A percentile compares a stretch with the other conserved stretches of the same genome.
These are phyloP conservation scores for Mormyrus lacerda DNA, from an alignment of 2,113 vertebrate species.

Conservation along the genomic window DNA sequence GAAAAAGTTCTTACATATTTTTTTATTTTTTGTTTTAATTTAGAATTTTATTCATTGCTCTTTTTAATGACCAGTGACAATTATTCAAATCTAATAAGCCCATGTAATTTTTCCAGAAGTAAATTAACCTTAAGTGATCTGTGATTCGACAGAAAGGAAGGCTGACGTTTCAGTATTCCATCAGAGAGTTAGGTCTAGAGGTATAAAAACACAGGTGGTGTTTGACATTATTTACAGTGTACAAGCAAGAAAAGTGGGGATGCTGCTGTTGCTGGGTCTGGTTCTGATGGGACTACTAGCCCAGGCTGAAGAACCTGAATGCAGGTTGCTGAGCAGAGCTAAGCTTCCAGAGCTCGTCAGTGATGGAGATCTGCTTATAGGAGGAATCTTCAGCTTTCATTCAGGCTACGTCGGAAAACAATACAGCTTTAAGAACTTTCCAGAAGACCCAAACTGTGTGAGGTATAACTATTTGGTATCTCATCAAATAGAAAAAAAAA, in stretches of 20 bases:
- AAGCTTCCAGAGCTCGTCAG: conserved; percentile 21
- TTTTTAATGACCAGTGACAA: background rate
- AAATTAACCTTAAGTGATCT: background rate
- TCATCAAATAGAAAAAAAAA: background rate
- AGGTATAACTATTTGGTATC: background rate
- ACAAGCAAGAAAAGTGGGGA: background rate
- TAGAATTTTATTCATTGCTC: background rate
- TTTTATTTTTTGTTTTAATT: background rate
- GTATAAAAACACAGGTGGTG: background rate
- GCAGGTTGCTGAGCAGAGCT: conserved; percentile 21
- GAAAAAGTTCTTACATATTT: background rate
- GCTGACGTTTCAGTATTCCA: background rate
- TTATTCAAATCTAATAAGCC: background rate
- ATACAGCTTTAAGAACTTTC: background rate
- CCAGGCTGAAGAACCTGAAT: conserved; percentile 17
- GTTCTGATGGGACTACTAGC: conserved; percentile 10
- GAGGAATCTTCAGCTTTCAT: conserved; percentile 62
- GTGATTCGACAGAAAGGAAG: background rate
- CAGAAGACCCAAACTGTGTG: background rate
- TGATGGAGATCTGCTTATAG: conserved; percentile 31
- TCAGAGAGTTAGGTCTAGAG: background rate
- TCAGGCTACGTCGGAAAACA: conserved; percentile 29
- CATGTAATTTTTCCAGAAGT: background rate
- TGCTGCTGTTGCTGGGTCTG: conserved; percentile 20
- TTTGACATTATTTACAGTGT: background rate